A percentile compares a stretch with the other conserved stretches of the same genome.
Evolutionary conservation across 2,797 vertebrate genomes (phyloP).

Genomic region (Mionectes olivaceus): DNA sequence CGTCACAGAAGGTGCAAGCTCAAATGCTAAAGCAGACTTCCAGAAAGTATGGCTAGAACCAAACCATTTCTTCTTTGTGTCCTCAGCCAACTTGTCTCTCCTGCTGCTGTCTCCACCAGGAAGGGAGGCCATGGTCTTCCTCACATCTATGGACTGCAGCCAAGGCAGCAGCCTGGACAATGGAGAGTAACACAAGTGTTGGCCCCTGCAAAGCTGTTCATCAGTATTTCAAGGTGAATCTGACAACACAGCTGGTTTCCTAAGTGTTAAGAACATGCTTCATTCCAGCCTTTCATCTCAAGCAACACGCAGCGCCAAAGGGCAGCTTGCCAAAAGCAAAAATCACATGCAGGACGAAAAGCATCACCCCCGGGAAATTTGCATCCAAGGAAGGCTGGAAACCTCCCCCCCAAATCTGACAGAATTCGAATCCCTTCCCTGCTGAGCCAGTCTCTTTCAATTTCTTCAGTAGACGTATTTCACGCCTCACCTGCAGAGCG

Average conservation of each 20-base stretch:
- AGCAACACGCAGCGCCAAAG: background rate
- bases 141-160: background rate
- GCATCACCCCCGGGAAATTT: constrained; percentile 36
- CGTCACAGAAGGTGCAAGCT: background rate
- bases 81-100: background rate
- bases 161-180: background rate
- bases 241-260: background rate
- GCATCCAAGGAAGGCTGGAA: constrained; percentile 17
- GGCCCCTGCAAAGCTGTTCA: background rate
- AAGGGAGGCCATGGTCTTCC: background rate
- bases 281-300: constrained; percentile 7
- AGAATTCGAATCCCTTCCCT: background rate
- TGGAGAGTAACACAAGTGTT: background rate
- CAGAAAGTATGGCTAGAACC: background rate
- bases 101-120: background rate
- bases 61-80: background rate
- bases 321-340: constrained; percentile 36
- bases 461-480: constrained; percentile 22
- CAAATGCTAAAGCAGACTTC: background rate
- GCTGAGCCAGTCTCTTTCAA: constrained; percentile 27
- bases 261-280: background rate
- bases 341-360: background rate
- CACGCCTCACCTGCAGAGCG: background rate
- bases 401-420: background rate
- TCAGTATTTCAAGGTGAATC: constrained; percentile 42